phyloP scores from a whole-genome alignment of 2,113 vertebrate genomes.

The Hyaena hyaena region DNA sequence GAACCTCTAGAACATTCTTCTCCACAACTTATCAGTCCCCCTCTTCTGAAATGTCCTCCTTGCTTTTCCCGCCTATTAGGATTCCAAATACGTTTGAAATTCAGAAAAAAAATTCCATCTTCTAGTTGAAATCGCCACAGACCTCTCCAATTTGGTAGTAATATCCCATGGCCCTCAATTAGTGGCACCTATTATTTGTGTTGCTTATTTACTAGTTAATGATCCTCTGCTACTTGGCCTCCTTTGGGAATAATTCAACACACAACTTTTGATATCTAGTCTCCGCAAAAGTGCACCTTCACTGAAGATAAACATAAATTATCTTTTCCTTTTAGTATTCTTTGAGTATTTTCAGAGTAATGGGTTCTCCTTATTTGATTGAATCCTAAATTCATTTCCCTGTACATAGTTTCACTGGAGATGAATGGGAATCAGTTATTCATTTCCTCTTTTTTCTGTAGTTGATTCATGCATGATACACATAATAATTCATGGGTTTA shows the following conservation, averaged over 20 bases:
- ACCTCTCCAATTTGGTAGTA: not conserved
- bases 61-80: not conserved
- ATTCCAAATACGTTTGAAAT: not conserved
- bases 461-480: not conserved
- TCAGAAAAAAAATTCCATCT: not conserved
- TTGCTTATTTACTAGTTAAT: not conserved
- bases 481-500: not conserved
- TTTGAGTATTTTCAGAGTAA: not conserved
- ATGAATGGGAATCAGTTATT: not conserved
- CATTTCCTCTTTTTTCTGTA: slow-evolving; percentile 30
- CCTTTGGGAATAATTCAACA: not conserved
- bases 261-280: not conserved
- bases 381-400: slow-evolving; percentile 42
- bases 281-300: not conserved
- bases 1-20: not conserved
- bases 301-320: not conserved
- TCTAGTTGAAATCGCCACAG: not conserved
- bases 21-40: not conserved
- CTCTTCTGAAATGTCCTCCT: not conserved
- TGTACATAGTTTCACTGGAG: slow-evolving; percentile 9
- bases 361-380: not conserved
- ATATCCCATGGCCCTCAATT: not conserved
- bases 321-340: not conserved
- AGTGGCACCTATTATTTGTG: not conserved
- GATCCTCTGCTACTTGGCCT: not conserved